These are phyloP conservation scores for Erebia palarica DNA, from an alignment of 2,888 invertebrate species.

Conservation along the genomic window DNA sequence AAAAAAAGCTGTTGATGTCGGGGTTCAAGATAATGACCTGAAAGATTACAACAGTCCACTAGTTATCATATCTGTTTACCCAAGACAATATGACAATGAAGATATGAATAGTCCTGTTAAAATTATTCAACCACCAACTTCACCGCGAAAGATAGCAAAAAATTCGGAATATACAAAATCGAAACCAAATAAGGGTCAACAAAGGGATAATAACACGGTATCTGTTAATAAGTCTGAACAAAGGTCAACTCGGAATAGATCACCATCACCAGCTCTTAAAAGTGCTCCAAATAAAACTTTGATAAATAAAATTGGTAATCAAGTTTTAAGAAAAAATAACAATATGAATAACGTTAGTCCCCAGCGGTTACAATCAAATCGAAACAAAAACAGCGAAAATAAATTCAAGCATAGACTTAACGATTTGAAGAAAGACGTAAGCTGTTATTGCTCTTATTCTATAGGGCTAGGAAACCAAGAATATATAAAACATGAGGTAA, in stretches of 20 bases:
- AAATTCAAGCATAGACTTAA: conserved; percentile 20
- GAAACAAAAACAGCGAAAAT: not conserved
- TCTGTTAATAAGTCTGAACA: not conserved
- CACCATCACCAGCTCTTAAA: conserved; percentile 39
- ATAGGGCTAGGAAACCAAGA: conserved; percentile 7
- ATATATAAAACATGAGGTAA: not conserved
- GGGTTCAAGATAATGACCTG: conserved; percentile 36
- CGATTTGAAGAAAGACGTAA: conserved; percentile 24
- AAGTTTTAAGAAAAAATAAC: conserved; percentile 2
- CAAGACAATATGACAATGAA: conserved; percentile 49
- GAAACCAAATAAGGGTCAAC: not conserved
- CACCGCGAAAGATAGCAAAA: conserved; percentile 29
- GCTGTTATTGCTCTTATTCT: conserved; percentile 17
- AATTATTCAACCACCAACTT: conserved; percentile 36
- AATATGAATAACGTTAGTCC: conserved; percentile 3
- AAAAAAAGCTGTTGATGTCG: conserved; percentile 36
- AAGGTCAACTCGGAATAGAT: conserved; percentile 30
- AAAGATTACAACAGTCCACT: conserved; percentile 57
- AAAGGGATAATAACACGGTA: not conserved
- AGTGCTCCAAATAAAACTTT: conserved; percentile 33
- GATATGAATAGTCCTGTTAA: conserved; percentile 41
- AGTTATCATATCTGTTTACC: conserved; percentile 72
- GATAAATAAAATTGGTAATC: conserved; percentile 33
- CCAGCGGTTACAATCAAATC: not conserved
- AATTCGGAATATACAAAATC: conserved; percentile 5